A percentile compares a stretch with the other conserved stretches of the same genome.
Conservation (phyloP, 2,113 vertebrate genomes). For the Turnix velox region DNA sequence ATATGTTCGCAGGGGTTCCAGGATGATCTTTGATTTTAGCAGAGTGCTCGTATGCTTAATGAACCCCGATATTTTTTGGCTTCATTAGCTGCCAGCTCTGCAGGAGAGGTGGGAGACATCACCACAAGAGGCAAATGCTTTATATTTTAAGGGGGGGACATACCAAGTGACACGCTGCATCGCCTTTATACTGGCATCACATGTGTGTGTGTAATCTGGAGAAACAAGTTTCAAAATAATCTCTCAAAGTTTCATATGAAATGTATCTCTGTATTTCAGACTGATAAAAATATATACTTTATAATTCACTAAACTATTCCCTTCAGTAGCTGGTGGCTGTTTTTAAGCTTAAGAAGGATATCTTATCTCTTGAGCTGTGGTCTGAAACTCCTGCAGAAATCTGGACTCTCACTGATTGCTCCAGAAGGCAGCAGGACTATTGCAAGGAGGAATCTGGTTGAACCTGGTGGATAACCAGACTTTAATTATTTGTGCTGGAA, state of each 20-base stretch:
- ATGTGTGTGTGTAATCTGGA: background rate
- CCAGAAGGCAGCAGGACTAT: background rate
- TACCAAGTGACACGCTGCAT: background rate
- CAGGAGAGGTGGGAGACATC: background rate
- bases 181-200: background rate
- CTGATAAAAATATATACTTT: background rate
- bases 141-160: background rate
- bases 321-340: background rate
- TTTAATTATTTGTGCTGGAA: background rate
- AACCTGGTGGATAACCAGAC: accelerated
- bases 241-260: background rate
- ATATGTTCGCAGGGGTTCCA: slow-evolving; percentile 69
- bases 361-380: background rate
- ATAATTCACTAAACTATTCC: background rate
- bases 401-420: background rate
- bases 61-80: slow-evolving; percentile 36
- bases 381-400: background rate
- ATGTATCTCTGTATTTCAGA: background rate
- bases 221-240: background rate
- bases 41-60: slow-evolving; percentile 13
- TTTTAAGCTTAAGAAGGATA: background rate
- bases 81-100: slow-evolving; percentile 12
- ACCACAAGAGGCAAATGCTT: background rate
- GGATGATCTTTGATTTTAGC: slow-evolving; percentile 69
- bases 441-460: accelerated